Evolutionary conservation across 2,888 invertebrate species (phyloP), one percentile per base, ranked within the genome.

Genomic region (Cerastis leucographa): DNA sequence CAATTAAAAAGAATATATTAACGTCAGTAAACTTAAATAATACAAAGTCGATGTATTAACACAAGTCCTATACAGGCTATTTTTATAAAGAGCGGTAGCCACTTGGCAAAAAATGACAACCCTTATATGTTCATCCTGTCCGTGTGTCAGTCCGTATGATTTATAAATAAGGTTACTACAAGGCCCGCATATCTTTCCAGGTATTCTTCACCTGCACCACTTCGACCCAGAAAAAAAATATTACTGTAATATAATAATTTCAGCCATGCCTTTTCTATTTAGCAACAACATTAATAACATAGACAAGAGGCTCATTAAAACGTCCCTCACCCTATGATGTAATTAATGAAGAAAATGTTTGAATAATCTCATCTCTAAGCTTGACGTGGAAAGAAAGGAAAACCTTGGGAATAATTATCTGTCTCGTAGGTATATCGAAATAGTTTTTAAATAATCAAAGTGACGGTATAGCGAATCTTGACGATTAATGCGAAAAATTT

Each of bases 341-440:
- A 79, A 76, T 79, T 78, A 83, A 78, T 79, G 67, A 78, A 70
- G 71, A 87, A 75, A 79, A 70, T 62, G 42, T 72, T 74, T 75
- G 35, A 71, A 70, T 72, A 69, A 59, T 51, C 29, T 75, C 25
- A 64, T 70, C 61, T 67, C 40, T 35, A 44, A 67, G 19, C 29
- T 85, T 51, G 22, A 56, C 59, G 35, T 22, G 40, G 49, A 69
- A 42, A 14, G n/a, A 71, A 65, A 71, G 35, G 40, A 22, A 17
- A n/a, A 25, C 5, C 14, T 54, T n/a, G 22, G 14, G 8, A 22
- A 69, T 25, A 65, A 40, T 25, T 25, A 61, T 75, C 17, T 14
- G n/a, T 5, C 42, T 56, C 14, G 12, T 22, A 54, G 22, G 11
- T 35, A 19, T 25, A n/a, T 51, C 12, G 9, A 17, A 46, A 9